These are phyloP conservation scores for Microcebus griseorufus DNA, from an alignment of 2,113 vertebrate genomes.

Conservation along the genomic window DNA sequence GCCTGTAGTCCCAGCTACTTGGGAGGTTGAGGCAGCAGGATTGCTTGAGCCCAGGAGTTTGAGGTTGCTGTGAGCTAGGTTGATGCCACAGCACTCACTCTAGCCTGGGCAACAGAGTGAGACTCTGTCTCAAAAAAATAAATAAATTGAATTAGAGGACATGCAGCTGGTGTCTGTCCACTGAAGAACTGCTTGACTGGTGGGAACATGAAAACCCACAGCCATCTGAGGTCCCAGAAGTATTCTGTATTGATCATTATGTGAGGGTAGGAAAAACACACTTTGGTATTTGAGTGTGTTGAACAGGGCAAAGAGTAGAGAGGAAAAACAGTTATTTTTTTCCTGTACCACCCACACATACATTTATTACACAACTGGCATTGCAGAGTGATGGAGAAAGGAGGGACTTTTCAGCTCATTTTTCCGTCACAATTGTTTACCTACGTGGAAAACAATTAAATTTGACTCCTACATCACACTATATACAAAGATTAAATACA, in stretches of 20 bases:
- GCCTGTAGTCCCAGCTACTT: no score
- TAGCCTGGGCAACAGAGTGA: no score
- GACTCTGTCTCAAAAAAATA: no score
- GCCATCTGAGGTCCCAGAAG: background rate
- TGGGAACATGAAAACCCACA: no score
- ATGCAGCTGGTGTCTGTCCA: no score
- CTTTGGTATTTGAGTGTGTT: background rate
- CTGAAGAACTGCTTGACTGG: no score
- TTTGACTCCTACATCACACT: background rate
- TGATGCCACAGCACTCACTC: no score
- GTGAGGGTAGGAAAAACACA: background rate
- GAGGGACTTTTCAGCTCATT: background rate
- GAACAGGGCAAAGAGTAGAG: background rate
- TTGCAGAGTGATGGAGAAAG: background rate
- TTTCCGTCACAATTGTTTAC: background rate
- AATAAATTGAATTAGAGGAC: no score
- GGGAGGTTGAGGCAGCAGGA: no score
- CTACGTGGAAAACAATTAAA: background rate
- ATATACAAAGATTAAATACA: background rate
- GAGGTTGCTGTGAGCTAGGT: no score
- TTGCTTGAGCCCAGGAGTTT: no score
- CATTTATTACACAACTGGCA: background rate
- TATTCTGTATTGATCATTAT: background rate
- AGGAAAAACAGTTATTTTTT: background rate
- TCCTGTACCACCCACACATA: background rate